These are phyloP conservation scores for Euplagia quadripunctaria DNA, from an alignment of 2,888 invertebrate species.

Conservation along the genomic window DNA sequence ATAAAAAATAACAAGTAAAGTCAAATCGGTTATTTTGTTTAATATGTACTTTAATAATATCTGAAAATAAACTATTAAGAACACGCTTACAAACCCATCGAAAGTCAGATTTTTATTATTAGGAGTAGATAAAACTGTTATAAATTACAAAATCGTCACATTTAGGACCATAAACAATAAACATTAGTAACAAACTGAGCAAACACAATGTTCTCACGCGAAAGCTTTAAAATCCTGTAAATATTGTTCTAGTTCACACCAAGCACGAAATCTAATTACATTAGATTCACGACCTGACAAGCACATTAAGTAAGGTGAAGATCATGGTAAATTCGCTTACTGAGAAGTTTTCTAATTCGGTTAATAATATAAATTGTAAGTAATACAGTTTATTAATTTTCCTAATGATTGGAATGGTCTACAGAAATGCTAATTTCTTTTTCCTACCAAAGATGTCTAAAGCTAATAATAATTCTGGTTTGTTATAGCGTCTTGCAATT, in stretches of 20 bases:
- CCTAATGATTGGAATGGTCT: too few relatives aligned
- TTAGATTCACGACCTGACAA: conserved; percentile 6
- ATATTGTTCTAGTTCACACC: conserved; percentile 3
- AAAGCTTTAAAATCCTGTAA: conserved; percentile 11
- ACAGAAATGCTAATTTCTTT: too few relatives aligned
- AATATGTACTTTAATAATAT: not conserved
- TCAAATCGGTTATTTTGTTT: too few relatives aligned
- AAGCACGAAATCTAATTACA: conserved; percentile 7
- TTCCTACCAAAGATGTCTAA: too few relatives aligned
- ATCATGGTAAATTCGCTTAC: not conserved
- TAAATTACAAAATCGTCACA: not conserved
- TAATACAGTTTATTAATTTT: too few relatives aligned
- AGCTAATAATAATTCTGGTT: too few relatives aligned
- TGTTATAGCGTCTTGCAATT: too few relatives aligned
- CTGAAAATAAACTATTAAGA: not conserved
- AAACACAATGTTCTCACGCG: conserved; percentile 7
- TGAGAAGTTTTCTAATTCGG: not conserved
- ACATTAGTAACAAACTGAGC: conserved; percentile 1
- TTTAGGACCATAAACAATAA: conserved; percentile 7
- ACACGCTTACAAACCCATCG: not conserved
- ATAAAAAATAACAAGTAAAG: too few relatives aligned
- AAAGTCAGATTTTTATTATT: not conserved
- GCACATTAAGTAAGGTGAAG: not conserved
- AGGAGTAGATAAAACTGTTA: conserved; percentile 6
- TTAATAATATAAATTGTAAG: too few relatives aligned